Conservation (phyloP, 64 coral and sea anemone species). For the Cladopsammia gracilis region DNA sequence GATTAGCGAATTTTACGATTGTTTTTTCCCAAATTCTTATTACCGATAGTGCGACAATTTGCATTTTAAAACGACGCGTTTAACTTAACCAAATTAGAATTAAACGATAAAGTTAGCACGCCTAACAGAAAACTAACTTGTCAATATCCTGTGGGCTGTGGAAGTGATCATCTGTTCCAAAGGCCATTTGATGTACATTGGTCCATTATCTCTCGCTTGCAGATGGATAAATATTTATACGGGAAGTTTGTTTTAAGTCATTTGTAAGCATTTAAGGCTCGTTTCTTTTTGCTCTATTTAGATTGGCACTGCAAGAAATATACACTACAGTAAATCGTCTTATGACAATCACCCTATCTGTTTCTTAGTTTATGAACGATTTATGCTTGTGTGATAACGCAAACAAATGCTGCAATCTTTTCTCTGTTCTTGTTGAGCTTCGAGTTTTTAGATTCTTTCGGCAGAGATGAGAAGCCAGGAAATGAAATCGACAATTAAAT, state of each 20-base stretch:
- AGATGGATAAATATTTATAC: conserved; percentile 87
- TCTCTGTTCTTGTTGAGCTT: neutral
- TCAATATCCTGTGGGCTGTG: conserved; percentile 15
- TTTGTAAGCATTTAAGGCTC: conserved; percentile 58
- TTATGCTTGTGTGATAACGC: neutral
- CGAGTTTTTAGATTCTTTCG: neutral
- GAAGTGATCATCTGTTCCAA: conserved; percentile 75
- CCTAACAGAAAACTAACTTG: neutral
- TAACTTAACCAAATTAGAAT: conserved; percentile 8
- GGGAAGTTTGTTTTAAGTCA: conserved; percentile 83
- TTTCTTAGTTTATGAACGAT: neutral
- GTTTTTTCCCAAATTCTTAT: conserved; percentile 3
- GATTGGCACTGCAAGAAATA: conserved; percentile 45
- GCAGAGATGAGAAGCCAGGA: conserved; percentile 22
- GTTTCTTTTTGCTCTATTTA: conserved; percentile 54
- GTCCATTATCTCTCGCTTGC: conserved; percentile 76
- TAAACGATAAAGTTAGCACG: neutral
- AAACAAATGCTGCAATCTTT: conserved; percentile 5
- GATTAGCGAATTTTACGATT: conserved; percentile 58
- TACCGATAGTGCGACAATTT: neutral
- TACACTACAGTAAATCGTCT: conserved; percentile 62
- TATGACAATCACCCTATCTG: conserved; percentile 8
- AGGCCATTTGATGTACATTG: conserved; percentile 64
- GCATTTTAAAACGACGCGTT: neutral
- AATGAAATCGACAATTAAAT: conserved; percentile 42